Base-by-base conservation (phyloP, 2,797 vertebrate genomes). In the Poliocrania exsul region DNA sequence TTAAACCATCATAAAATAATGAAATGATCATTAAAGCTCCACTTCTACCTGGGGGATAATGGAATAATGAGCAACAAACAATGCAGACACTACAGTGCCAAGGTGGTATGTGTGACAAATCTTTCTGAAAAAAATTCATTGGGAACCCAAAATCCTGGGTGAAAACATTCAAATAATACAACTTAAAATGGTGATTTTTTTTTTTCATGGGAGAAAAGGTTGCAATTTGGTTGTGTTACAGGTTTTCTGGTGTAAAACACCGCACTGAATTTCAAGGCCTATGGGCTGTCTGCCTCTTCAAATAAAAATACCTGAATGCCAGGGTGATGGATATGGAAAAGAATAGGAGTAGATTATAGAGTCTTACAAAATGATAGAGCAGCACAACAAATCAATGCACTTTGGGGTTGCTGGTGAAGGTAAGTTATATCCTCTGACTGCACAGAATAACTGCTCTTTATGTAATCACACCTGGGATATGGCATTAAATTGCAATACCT, bases 371-470 rank as follows among this genome's bases (percentile, higher is more conserved):
- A 88, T 92, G 93, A 94, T 75, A 91, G 77, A 93, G 83, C 69
- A 86, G 88, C 73, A 79, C 92, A 96, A 93, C 73, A 94, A 86
- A 92, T 95, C 94, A 93, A 87, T 95, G 90, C 2, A 6, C 66
- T 77, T 87, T 37, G 70, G 81, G 53, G 37, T 29, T 96, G 86
- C 74, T 79, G 57, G 67, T 2, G 2, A 72, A 89, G 93, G 73
- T 90, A 90, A 65, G 83, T 86, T 72, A 88, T 61, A 79, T 84
- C 44, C 62, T 92, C 79, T 0, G 0, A 66, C 66, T 70, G 83
- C 70, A 77, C 54, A 81, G 86, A 88, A 79, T 79, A 88, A 75
- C 88, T 77, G 35, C 38, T 94, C 24, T 86, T 92, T 72, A 46
- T 70, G 78, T 84, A 88, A 89, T 90, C 85, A 86, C 77, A 93